phyloP scores from a whole-genome alignment of 2,888 invertebrate genomes.

The Rhodophaea formosa region DNA sequence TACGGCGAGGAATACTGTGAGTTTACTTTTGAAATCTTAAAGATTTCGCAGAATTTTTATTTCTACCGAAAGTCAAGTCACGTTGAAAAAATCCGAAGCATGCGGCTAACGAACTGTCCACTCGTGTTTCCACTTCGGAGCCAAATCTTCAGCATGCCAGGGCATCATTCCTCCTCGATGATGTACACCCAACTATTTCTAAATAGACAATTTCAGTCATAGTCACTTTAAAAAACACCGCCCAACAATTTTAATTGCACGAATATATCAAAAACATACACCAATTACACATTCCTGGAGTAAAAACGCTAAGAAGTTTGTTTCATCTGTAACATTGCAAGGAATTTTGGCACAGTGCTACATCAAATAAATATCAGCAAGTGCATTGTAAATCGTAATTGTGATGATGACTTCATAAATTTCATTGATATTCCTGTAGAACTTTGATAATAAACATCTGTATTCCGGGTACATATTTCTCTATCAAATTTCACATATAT shows the following conservation, averaged over 20 bases:
- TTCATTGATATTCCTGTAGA: background rate
- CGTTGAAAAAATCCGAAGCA: background rate
- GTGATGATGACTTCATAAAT: background rate
- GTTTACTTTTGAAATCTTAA: background rate
- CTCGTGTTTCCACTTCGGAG: slow-evolving; percentile 5
- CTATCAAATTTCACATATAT: no score
- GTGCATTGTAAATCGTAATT: background rate
- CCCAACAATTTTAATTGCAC: slow-evolving; percentile 7
- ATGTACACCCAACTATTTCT: slow-evolving; percentile 9
- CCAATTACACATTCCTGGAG: background rate
- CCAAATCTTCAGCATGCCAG: slow-evolving; percentile 9
- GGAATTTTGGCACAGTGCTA: slow-evolving; percentile 7
- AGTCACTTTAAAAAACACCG: background rate
- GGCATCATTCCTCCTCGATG: slow-evolving; percentile 6
- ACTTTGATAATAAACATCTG: no score
- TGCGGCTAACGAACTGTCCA: slow-evolving; percentile 11
- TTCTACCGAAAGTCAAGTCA: slow-evolving; percentile 1
- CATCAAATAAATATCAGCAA: background rate
- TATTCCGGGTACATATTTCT: no score
- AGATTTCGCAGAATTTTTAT: background rate
- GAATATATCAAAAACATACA: slow-evolving; percentile 4
- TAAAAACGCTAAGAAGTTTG: background rate
- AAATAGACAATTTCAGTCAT: slow-evolving; percentile 1
- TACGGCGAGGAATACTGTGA: background rate
- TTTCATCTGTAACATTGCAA: background rate